Evolutionary conservation across 2,888 invertebrate genomes (phyloP).

Genomic region (Heliconius charithonia): DNA sequence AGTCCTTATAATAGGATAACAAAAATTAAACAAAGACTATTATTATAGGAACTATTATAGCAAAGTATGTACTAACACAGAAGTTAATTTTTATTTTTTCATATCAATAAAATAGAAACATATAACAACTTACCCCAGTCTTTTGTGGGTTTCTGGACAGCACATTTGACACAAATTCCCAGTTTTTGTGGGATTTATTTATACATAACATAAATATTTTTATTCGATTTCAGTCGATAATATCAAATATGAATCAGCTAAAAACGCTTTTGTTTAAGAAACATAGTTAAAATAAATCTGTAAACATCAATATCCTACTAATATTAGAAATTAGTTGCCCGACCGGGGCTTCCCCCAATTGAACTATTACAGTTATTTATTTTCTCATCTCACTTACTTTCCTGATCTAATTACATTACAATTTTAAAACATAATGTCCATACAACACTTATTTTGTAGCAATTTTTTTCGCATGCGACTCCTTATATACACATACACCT

Average conservation of each 20-base stretch:
- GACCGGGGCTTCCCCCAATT: no score
- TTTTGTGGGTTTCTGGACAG: conserved; percentile 51
- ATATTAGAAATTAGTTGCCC: no score
- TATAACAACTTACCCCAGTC: conserved; percentile 62
- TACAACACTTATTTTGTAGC: no score
- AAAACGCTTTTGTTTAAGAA: neutral
- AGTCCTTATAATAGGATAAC: neutral
- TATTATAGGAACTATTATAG: no score
- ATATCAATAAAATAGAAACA: neutral
- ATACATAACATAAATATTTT: neutral
- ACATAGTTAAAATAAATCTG: neutral
- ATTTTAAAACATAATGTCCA: no score
- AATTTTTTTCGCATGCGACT: no score
- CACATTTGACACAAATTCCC: conserved; percentile 25
- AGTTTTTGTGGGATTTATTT: conserved; percentile 24
- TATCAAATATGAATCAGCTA: neutral
- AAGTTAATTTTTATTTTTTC: conserved; percentile 12
- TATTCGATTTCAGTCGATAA: neutral
- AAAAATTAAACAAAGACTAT: no score
- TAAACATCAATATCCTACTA: neutral
- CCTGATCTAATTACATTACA: no score
- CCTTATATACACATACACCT: no score
- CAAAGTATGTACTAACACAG: no score
- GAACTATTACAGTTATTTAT: no score
- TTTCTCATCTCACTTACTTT: no score